Evolutionary conservation across 2,113 vertebrate species (phyloP).

Genomic region (human (Homo sapiens)): DNA sequence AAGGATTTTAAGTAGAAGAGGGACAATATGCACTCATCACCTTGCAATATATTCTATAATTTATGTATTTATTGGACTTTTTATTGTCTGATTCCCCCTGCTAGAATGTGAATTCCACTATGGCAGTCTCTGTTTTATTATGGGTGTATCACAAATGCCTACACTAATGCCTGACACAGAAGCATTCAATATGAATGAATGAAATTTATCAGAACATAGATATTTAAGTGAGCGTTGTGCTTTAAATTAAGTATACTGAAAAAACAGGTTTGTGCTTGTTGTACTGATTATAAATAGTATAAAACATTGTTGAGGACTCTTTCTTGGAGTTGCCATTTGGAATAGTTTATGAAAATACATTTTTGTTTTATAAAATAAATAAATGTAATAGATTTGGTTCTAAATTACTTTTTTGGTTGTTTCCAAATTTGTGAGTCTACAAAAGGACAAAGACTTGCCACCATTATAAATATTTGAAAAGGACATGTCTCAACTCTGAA

Average conservation of each 20-base stretch:
- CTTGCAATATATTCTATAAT: background rate
- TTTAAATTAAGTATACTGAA: background rate
- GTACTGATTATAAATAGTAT: background rate
- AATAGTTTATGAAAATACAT: constrained; percentile 25
- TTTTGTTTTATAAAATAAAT: background rate
- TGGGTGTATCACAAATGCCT: background rate
- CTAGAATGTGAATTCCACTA: background rate
- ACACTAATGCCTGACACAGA: background rate
- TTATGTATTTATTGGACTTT: background rate
- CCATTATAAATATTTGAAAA: constrained; percentile 16
- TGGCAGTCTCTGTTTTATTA: background rate
- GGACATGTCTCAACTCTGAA: background rate
- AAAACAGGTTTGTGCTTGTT: background rate
- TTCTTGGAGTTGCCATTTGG: constrained; percentile 7
- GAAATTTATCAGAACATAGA: background rate
- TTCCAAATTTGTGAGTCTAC: constrained; percentile 16
- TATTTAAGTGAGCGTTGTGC: background rate
- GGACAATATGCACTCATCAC: background rate
- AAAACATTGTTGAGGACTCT: background rate
- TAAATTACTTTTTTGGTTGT: constrained; percentile 1
- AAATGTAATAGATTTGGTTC: background rate
- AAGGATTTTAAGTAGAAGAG: constrained; percentile 7
- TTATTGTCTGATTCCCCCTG: background rate
- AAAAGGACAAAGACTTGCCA: background rate
- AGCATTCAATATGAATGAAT: constrained; percentile 8